Percentiles rank a stretch among this genome's conserved stretches.
Evolutionary conservation across 1,140 invertebrate species (phyloP).

Genomic region (Eufriesea mexicana): DNA sequence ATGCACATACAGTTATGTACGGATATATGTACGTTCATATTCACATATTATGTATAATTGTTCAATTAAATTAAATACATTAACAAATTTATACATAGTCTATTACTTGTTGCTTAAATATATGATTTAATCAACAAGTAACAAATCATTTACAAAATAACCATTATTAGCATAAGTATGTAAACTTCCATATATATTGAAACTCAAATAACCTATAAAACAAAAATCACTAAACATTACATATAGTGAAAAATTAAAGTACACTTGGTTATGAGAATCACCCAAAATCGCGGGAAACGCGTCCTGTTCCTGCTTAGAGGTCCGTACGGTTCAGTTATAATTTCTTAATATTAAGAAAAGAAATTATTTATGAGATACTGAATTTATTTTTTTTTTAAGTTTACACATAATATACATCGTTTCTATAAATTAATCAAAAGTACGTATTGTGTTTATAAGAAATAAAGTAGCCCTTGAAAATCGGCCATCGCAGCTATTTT

Average conservation of each 20-base stretch:
- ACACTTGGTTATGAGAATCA: conserved; percentile 47
- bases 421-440: not conserved
- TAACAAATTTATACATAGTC: not conserved
- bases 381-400: not conserved
- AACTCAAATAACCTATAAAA: not conserved
- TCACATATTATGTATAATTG: not conserved
- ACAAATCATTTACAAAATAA: not conserved
- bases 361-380: not conserved
- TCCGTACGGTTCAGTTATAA: conserved; percentile 34
- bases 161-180: not conserved
- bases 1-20: not conserved
- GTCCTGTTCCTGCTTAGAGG: conserved; percentile 36
- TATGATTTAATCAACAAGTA: not conserved
- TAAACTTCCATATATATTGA: not conserved
- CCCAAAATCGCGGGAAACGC: conserved; percentile 68
- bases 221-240: conserved; percentile 36
- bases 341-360: conserved; percentile 41
- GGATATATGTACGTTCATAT: not conserved
- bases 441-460: conserved; percentile 9
- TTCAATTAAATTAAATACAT: not conserved
- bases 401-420: not conserved
- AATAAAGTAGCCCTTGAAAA: conserved; percentile 54
- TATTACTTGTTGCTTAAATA: not conserved
- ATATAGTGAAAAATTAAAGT: conserved; percentile 41
- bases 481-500: conserved; percentile 54